Evolutionary conservation across 2,888 invertebrate genomes (phyloP), one percentile per base, ranked within the genome.

Genomic region (Xiphydria camelus): DNA sequence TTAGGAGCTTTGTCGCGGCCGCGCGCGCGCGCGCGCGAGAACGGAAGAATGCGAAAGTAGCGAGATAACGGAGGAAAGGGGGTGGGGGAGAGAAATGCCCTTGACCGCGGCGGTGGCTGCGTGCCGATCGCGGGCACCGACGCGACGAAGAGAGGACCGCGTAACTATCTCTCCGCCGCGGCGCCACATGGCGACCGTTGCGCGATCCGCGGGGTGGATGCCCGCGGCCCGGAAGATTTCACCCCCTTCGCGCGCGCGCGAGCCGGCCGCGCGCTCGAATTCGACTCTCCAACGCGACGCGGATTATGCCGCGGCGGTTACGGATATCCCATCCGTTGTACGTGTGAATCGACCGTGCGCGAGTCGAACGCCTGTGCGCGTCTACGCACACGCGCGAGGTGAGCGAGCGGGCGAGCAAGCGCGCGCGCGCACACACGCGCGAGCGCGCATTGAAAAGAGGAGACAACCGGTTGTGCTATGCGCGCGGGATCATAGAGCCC

Each of bases 401-500:
- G 29, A 29, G 29, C 29, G 15, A 6, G 20, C 25, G 23, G 14
- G 15, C 14, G 19, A 15, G 49, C 31, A 46, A 37, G 36, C 51
- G 47, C 41, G 45, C 51, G 47, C 35, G 47, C 42, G 42, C 34
- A 37, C 15, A 15, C 44, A 14, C 32, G 31, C 21, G 37, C 36
- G 22, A 21, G 38, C 37, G 55, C 53, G 61, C 55, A 66, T 59
- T 58, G 64, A 64, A 65, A 67, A 64, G 68, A 66, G 53, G 59
- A 66, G 63, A 68, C 68, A 69, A 70, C 70, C 70, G 70, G 70
- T 70, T 70, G 66, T 65, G 68, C 66, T 68, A 66, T 64, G 66
- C 64, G 59, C 58, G 50, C 60, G 61, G 58, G 63, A 68, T 70
- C 70, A 70, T 70, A 70, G 68, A 68, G 62, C 59, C 61, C 62